phyloP scores from a whole-genome alignment of 2,888 invertebrate species.

The Cyclophora albipunctata region DNA sequence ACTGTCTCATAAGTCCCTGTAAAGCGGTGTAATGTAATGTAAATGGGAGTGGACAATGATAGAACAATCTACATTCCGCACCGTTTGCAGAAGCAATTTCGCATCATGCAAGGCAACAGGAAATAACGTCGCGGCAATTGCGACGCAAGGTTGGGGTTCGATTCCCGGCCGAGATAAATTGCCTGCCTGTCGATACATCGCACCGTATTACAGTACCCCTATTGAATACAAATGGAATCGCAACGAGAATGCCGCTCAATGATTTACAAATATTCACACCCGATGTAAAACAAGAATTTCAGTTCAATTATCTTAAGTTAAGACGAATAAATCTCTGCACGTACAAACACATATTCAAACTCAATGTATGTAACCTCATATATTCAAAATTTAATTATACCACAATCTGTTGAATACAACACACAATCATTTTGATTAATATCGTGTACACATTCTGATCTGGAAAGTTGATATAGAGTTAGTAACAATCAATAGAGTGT shows the following conservation, averaged over 20 bases:
- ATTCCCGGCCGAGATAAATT: constrained; percentile 59
- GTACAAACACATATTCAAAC: too few relatives aligned
- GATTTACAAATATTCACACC: background rate
- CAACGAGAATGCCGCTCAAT: constrained; percentile 28
- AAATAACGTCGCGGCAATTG: constrained; percentile 50
- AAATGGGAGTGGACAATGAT: constrained; percentile 49
- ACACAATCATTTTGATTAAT: constrained; percentile 1
- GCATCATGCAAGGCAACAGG: constrained; percentile 58
- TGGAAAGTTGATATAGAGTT: constrained; percentile 11
- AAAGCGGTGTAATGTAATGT: constrained; percentile 12
- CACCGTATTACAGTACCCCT: constrained; percentile 60
- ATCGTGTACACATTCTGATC: constrained; percentile 1
- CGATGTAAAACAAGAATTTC: too few relatives aligned
- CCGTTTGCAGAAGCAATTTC: constrained; percentile 64
- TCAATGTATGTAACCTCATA: too few relatives aligned
- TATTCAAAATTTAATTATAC: too few relatives aligned
- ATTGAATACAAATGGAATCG: constrained; percentile 63
- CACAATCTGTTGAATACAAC: too few relatives aligned
- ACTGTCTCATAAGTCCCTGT: too few relatives aligned
- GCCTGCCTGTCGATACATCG: constrained; percentile 52
- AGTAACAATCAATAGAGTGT: constrained; percentile 20
- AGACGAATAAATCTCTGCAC: constrained; percentile 1
- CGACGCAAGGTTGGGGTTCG: constrained; percentile 53
- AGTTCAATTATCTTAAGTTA: background rate
- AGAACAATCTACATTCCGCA: constrained; percentile 61